Conservation (phyloP, 2,113 vertebrate genomes). For the Microcebus tavaratra region DNA sequence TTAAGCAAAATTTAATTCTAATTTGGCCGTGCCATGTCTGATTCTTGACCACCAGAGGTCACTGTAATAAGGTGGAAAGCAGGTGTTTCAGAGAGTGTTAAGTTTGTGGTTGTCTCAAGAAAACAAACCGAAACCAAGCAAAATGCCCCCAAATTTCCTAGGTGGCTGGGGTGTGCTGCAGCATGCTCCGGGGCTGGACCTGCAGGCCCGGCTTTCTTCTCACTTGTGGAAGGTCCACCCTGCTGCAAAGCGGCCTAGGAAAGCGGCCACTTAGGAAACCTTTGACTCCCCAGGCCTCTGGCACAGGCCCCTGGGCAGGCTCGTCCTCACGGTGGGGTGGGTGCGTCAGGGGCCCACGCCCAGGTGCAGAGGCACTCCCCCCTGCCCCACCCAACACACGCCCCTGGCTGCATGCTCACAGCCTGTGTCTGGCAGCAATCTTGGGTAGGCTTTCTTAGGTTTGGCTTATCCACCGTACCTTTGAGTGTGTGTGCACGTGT, state of each 20-base stretch:
- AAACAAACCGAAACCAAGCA: neutral
- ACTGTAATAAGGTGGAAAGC: constrained; percentile 79
- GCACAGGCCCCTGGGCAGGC: neutral
- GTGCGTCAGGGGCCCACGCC: neutral
- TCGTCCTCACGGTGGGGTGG: neutral
- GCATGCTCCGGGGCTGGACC: neutral
- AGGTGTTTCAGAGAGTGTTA: constrained; percentile 58
- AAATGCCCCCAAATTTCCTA: neutral
- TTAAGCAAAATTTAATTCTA: constrained; percentile 2
- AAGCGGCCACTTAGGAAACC: neutral
- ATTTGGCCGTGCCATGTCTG: constrained; percentile 47
- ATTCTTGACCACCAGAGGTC: constrained; percentile 78
- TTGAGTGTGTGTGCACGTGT: neutral
- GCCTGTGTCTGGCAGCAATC: neutral
- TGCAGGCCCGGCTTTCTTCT: neutral
- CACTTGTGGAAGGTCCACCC: neutral
- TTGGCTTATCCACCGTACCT: neutral
- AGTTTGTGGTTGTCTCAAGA: neutral
- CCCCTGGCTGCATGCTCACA: neutral
- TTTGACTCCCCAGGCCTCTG: neutral
- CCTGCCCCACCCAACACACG: neutral
- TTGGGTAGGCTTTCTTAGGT: neutral
- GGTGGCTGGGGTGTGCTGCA: neutral
- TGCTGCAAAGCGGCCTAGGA: neutral
- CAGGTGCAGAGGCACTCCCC: neutral